Evolutionary conservation across 2,797 vertebrate genomes (phyloP).

Genomic region (Peromyscus melanophrys): DNA sequence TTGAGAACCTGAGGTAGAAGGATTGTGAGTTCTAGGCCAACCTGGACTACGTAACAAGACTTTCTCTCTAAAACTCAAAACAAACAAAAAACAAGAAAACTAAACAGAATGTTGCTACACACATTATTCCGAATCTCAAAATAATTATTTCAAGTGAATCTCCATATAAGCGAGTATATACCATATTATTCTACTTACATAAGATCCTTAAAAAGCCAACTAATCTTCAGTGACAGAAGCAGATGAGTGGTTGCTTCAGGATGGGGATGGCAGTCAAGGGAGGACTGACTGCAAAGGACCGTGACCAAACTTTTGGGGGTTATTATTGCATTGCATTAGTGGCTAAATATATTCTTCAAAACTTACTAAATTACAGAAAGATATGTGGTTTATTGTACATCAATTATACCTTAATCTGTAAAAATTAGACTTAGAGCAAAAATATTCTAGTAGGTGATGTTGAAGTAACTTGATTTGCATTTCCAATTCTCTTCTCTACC

Average conservation of each 20-base stretch:
- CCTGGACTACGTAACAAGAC: not conserved
- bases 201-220: constrained; percentile 36
- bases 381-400: constrained; percentile 30
- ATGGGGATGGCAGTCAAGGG: not conserved
- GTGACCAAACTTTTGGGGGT: not conserved
- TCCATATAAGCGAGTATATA: constrained; percentile 37
- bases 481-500: constrained; percentile 53
- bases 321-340: constrained; percentile 52
- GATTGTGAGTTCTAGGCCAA: not conserved
- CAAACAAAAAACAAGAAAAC: not conserved
- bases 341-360: constrained; percentile 26
- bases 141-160: constrained; percentile 44
- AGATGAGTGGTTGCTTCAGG: not conserved
- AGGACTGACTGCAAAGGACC: not conserved
- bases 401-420: constrained; percentile 29
- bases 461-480: constrained; percentile 38
- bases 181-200: constrained; percentile 30
- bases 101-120: not conserved
- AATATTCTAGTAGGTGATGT: constrained; percentile 39
- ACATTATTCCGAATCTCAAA: constrained; percentile 66
- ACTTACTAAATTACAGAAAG: constrained; percentile 51
- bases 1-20: not conserved
- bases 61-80: not conserved
- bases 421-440: constrained; percentile 56
- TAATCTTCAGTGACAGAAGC: constrained; percentile 44